Conservation (phyloP, 2,797 vertebrate species). For the Telmatherina bonti region DNA sequence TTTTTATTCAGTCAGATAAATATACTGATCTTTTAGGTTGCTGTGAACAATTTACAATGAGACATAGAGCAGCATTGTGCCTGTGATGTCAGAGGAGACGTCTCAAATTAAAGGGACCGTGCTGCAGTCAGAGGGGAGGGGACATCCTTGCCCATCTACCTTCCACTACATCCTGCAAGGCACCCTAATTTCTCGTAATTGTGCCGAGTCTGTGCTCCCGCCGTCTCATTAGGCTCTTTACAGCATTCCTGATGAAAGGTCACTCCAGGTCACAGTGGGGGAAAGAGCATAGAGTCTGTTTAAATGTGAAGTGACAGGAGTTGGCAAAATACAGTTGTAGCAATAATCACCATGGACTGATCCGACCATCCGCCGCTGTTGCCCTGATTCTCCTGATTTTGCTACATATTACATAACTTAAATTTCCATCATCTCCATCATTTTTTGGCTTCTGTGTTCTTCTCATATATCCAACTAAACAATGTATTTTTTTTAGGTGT, state of each 20-base stretch:
- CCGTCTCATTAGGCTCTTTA: conserved; percentile 79
- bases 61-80: conserved; percentile 5
- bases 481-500: too few relatives aligned
- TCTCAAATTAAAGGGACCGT: conserved; percentile 71
- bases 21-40: background rate
- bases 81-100: conserved; percentile 51
- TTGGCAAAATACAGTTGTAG: conserved; percentile 78
- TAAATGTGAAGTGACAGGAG: conserved; percentile 73
- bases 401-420: conserved; percentile 3
- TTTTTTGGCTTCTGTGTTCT: conserved; percentile 39
- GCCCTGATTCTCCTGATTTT: conserved; percentile 19
- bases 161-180: conserved; percentile 58
- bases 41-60: conserved; percentile 7
- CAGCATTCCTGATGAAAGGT: conserved; percentile 74
- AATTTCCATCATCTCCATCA: conserved; percentile 7
- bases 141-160: conserved; percentile 58
- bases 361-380: conserved; percentile 30
- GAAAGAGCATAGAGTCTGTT: conserved; percentile 46
- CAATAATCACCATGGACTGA: conserved; percentile 46
- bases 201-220: conserved; percentile 52
- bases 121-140: conserved; percentile 51
- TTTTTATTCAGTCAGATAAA: too few relatives aligned
- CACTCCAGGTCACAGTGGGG: conserved; percentile 48
- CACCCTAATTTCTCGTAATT: conserved; percentile 80
- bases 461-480: conserved; percentile 14